These are phyloP conservation scores for Bilobella aurantiaca DNA, from an alignment of 1,140 invertebrate genomes.

Conservation along the genomic window DNA sequence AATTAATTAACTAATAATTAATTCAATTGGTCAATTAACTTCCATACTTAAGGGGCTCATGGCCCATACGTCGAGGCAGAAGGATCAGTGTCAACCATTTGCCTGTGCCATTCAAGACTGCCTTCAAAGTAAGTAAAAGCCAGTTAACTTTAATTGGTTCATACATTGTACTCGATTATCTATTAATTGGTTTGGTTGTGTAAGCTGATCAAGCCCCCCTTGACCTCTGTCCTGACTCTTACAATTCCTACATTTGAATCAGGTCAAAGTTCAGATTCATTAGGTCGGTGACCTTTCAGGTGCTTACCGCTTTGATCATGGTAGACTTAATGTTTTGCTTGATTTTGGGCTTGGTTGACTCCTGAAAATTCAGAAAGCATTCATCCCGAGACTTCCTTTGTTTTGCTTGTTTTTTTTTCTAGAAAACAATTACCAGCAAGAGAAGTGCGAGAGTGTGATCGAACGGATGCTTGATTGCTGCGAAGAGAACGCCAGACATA, in stretches of 20 bases:
- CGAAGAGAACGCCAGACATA: slow-evolving; percentile 22
- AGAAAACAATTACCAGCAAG: slow-evolving; percentile 34
- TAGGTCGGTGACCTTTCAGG: no score
- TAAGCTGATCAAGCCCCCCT: no score
- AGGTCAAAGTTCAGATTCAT: no score
- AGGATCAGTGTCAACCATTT: slow-evolving; percentile 26
- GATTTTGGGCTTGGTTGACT: no score
- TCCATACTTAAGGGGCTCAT: no score
- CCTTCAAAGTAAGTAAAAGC: slow-evolving; percentile 26
- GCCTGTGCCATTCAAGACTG: slow-evolving; percentile 33
- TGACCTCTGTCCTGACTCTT: no score
- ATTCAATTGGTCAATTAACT: not conserved
- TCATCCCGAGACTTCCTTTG: not conserved
- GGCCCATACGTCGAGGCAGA: not conserved
- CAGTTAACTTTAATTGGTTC: not conserved
- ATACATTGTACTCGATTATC: not conserved
- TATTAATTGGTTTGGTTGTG: not conserved
- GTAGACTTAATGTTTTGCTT: no score
- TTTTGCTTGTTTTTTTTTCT: slow-evolving; percentile 1
- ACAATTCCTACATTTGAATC: no score
- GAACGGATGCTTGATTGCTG: slow-evolving; percentile 32
- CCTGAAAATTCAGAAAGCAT: no score
- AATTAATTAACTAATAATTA: not conserved
- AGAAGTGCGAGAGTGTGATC: slow-evolving; percentile 25
- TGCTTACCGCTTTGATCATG: no score